A percentile compares a stretch with the other conserved stretches of the same genome.
Evolutionary conservation across 2,113 vertebrate genomes (phyloP).

Genomic region (Electrona antarctica): DNA sequence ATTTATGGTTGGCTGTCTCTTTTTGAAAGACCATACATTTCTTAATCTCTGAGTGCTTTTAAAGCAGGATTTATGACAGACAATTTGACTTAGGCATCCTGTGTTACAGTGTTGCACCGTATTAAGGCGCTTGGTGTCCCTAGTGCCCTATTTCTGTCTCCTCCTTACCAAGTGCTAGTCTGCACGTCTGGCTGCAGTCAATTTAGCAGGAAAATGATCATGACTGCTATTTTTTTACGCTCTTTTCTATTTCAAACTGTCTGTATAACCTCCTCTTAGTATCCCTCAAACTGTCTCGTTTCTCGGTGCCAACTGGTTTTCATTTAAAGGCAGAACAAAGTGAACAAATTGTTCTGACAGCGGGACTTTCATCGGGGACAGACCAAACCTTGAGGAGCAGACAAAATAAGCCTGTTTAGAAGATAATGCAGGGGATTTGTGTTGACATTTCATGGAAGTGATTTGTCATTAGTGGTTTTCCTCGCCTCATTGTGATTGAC

Average conservation of each 20-base stretch:
- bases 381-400: slow-evolving; percentile 1
- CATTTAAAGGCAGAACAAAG: neutral
- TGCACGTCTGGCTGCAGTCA: slow-evolving; percentile 3
- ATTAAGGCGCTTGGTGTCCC: neutral
- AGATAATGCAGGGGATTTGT: slow-evolving; percentile 34
- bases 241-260: slow-evolving; percentile 24
- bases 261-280: slow-evolving; percentile 12
- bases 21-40: neutral
- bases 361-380: neutral
- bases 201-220: slow-evolving; percentile 17
- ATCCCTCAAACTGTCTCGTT: slow-evolving; percentile 12
- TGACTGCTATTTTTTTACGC: slow-evolving; percentile 19
- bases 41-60: slow-evolving; percentile 1
- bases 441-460: slow-evolving; percentile 47
- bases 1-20: neutral
- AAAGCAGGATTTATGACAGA: slow-evolving; percentile 12
- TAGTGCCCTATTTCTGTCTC: neutral
- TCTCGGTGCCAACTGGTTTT: slow-evolving; percentile 19
- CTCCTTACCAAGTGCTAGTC: neutral
- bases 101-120: neutral
- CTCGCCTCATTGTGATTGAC: slow-evolving; percentile 30
- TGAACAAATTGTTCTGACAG: slow-evolving; percentile 27
- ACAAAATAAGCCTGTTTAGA: slow-evolving; percentile 2
- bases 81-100: neutral
- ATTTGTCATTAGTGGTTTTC: slow-evolving; percentile 49